Conservation (phyloP, 2,888 invertebrate species). For the Melanargia galathea region DNA sequence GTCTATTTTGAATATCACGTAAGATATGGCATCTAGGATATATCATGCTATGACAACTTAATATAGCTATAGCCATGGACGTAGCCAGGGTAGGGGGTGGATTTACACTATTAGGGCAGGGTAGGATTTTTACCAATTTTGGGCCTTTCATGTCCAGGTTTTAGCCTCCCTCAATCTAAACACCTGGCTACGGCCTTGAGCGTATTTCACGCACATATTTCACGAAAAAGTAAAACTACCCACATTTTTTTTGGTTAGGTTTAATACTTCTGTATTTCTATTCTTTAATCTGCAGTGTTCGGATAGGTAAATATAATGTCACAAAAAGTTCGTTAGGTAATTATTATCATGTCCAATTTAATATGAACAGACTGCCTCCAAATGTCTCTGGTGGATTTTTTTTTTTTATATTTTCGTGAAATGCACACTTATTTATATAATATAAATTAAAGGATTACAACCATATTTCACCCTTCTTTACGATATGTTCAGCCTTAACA, state of each 20-base stretch:
- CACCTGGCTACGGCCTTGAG: too few species aligned
- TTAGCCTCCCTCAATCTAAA: too few species aligned
- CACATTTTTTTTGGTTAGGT: neutral
- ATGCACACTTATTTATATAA: neutral
- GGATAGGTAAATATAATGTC: too few species aligned
- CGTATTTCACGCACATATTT: neutral
- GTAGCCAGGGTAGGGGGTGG: too few species aligned
- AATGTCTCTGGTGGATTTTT: neutral
- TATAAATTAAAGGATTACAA: slow-evolving; percentile 47
- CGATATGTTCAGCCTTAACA: slow-evolving; percentile 58
- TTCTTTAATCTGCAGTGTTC: too few species aligned
- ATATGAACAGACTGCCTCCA: too few species aligned
- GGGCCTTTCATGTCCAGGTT: too few species aligned
- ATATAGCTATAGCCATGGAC: neutral
- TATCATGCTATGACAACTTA: slow-evolving; percentile 20
- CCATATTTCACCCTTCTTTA: slow-evolving; percentile 43
- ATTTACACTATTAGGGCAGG: too few species aligned
- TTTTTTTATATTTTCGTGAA: slow-evolving; percentile 28
- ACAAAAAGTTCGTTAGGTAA: too few species aligned
- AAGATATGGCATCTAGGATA: slow-evolving; percentile 42
- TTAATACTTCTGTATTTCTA: too few species aligned
- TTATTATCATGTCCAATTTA: too few species aligned
- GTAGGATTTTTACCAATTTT: too few species aligned
- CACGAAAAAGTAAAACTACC: slow-evolving; percentile 25
- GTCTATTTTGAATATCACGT: slow-evolving; percentile 65